phyloP scores from a whole-genome alignment of 2,113 vertebrate genomes.

The Gopherus flavomarginatus region DNA sequence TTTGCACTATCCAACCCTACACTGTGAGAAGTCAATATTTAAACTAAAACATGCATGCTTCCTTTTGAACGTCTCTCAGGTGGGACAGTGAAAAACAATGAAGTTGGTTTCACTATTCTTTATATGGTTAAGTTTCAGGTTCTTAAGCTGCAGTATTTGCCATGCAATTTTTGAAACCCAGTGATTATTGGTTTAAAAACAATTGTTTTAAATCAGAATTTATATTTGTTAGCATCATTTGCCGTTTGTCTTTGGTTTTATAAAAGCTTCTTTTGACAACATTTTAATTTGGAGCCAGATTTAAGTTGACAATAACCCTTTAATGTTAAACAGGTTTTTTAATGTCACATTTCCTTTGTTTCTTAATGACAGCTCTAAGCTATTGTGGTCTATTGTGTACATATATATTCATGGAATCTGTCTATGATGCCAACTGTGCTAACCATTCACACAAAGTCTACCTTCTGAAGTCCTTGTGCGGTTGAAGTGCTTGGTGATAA shows the following conservation, averaged over 20 bases:
- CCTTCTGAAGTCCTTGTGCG: not conserved
- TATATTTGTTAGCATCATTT: not conserved
- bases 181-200: not conserved
- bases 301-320: not conserved
- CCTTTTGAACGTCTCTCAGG: not conserved
- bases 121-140: not conserved
- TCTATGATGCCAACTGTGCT: slow-evolving; percentile 19
- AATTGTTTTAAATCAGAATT: not conserved
- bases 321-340: slow-evolving; percentile 5
- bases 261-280: not conserved
- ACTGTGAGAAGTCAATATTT: not conserved
- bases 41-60: not conserved
- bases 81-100: not conserved
- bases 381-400: slow-evolving; percentile 10
- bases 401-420: not conserved
- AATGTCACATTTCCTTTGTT: slow-evolving; percentile 18
- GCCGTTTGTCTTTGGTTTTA: not conserved
- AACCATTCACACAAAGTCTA: slow-evolving; percentile 28
- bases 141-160: not conserved
- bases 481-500: slow-evolving; percentile 26
- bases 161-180: not conserved
- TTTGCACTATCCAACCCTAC: not conserved
- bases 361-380: slow-evolving; percentile 28
- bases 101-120: not conserved
- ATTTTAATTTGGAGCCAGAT: not conserved